Evolutionary conservation across 1,140 invertebrate genomes (phyloP).

Genomic region (Drosophila persimilis): DNA sequence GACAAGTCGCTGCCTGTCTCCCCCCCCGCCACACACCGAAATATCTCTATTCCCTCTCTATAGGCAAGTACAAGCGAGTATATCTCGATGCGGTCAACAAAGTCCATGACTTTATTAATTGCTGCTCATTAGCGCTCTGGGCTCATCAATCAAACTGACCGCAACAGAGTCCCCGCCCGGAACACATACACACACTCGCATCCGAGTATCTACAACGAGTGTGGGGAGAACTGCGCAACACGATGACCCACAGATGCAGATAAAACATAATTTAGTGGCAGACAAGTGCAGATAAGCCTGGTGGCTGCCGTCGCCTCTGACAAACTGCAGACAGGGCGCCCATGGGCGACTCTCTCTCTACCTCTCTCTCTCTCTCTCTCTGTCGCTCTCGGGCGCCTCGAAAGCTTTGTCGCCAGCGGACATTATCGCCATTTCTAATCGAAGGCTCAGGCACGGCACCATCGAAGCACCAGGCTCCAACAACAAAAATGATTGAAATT

Average conservation of each 20-base stretch:
- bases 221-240: conserved; percentile 16
- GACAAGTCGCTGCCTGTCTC: conserved; percentile 25
- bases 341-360: conserved; percentile 8
- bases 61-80: conserved; percentile 6
- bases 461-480: conserved; percentile 15
- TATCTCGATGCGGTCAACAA: conserved; percentile 67
- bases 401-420: conserved; percentile 75
- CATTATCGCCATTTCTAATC: conserved; percentile 80
- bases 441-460: conserved; percentile 36
- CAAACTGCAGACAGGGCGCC: conserved; percentile 74
- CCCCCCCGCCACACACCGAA: neutral
- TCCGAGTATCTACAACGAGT: neutral
- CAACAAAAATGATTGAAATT: conserved; percentile 75
- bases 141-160: conserved; percentile 75
- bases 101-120: conserved; percentile 81
- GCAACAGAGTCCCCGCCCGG: conserved; percentile 27
- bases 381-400: conserved; percentile 34
- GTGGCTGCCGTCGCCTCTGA: conserved; percentile 50
- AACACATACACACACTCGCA: neutral
- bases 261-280: conserved; percentile 79
- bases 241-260: conserved; percentile 75
- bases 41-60: conserved; percentile 16
- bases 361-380: neutral
- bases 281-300: conserved; percentile 74
- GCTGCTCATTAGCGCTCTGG: conserved; percentile 75